Conservation (phyloP, 2,888 invertebrate genomes). For the Agelastica alni region DNA sequence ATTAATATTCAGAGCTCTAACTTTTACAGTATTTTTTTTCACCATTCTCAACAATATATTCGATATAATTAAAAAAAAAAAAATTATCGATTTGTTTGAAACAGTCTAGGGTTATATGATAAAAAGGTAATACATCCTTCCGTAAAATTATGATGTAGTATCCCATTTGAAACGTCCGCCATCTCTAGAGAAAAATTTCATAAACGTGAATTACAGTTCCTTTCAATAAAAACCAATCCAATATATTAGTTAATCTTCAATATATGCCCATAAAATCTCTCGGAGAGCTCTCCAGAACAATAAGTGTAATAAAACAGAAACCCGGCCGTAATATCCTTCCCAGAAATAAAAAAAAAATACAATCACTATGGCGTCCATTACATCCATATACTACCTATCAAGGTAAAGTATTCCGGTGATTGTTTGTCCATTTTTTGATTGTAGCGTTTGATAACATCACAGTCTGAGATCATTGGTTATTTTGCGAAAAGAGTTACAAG, state of each 20-base stretch:
- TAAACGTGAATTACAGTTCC: conserved; percentile 10
- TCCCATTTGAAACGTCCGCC: not conserved
- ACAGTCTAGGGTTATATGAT: no score
- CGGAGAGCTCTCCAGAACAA: conserved; percentile 2
- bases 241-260: conserved; percentile 22
- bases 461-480: not conserved
- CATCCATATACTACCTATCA: not conserved
- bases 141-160: not conserved
- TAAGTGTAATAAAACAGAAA: conserved; percentile 10
- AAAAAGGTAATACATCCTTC: no score
- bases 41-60: no score
- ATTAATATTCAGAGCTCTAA: no score
- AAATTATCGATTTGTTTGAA: no score
- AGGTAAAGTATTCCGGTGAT: not conserved
- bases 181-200: conserved; percentile 15
- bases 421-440: no score
- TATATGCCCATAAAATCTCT: conserved; percentile 12
- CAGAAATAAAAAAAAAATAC: conserved; percentile 21
- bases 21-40: no score
- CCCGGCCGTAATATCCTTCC: conserved; percentile 11
- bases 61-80: no score
- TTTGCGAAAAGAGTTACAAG: not conserved
- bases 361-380: conserved; percentile 5
- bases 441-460: not conserved
- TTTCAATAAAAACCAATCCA: conserved; percentile 12